A percentile compares a stretch with the other conserved stretches of the same genome.
phyloP scores from a whole-genome alignment of 2,888 invertebrate genomes.

The Neria commutata region DNA sequence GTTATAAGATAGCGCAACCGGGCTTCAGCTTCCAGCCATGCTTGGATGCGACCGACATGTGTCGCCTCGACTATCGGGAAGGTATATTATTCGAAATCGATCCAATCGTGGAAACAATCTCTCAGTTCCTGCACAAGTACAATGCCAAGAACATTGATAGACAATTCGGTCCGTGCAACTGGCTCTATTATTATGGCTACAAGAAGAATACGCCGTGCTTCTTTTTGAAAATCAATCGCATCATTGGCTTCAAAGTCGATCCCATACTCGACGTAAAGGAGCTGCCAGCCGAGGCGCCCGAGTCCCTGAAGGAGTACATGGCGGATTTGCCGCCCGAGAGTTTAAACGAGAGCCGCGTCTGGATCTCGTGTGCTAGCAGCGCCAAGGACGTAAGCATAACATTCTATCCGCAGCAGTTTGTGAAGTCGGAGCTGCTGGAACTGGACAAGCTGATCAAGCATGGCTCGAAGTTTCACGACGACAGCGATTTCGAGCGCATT shows the following conservation, averaged over 20 bases:
- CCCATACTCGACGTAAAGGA: constrained; percentile 64
- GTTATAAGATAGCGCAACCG: not conserved
- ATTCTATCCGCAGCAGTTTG: constrained; percentile 57
- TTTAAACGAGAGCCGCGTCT: constrained; percentile 67
- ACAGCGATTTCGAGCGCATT: constrained; percentile 55
- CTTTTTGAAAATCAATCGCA: constrained; percentile 80
- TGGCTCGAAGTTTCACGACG: constrained; percentile 59
- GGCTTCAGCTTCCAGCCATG: constrained; percentile 11
- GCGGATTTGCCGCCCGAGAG: constrained; percentile 21
- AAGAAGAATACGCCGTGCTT: constrained; percentile 75
- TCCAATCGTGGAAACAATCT: not conserved
- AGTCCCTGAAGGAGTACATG: constrained; percentile 63
- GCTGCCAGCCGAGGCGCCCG: constrained; percentile 68
- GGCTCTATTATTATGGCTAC: constrained; percentile 69
- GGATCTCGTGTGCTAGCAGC: constrained; percentile 75
- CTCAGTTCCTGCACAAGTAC: constrained; percentile 6
- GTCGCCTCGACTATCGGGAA: not conserved
- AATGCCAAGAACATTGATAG: no score
- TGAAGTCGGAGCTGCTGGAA: not conserved
- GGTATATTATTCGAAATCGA: not conserved
- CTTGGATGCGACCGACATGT: not conserved
- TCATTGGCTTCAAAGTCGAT: constrained; percentile 73
- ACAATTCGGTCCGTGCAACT: constrained; percentile 63
- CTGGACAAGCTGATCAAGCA: constrained; percentile 50
- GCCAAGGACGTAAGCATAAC: constrained; percentile 63